phyloP scores from a whole-genome alignment of 2,888 invertebrate species.

The Hemithea aestivaria region DNA sequence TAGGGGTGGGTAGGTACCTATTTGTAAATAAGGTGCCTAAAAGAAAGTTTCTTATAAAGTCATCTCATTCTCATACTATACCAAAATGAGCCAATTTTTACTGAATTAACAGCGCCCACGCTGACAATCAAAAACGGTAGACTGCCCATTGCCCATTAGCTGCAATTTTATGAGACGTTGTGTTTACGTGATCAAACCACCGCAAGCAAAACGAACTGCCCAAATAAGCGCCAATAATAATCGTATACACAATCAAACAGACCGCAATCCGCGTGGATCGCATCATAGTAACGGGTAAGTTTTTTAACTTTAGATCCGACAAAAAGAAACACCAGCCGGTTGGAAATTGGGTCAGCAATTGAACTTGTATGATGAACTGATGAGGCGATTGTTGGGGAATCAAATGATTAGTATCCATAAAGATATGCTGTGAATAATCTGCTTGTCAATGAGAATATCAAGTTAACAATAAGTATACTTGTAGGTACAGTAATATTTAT shows the following conservation, averaged over 20 bases:
- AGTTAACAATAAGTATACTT: too few relatives aligned
- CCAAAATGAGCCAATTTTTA: conserved; percentile 1
- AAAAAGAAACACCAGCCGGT: conserved; percentile 48
- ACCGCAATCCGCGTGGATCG: conserved; percentile 45
- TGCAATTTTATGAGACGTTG: conserved; percentile 45
- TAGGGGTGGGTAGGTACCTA: too few relatives aligned
- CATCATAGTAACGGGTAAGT: conserved; percentile 48
- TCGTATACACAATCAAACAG: conserved; percentile 50
- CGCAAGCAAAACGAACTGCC: conserved; percentile 27
- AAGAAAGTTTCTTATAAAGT: too few relatives aligned
- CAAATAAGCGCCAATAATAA: conserved; percentile 44
- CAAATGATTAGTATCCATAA: conserved; percentile 1
- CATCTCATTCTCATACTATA: too few relatives aligned
- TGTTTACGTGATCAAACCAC: conserved; percentile 39
- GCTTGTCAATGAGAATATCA: too few relatives aligned
- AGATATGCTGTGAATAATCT: too few relatives aligned
- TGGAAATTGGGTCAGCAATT: conserved; percentile 46
- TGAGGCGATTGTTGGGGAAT: conserved; percentile 31
- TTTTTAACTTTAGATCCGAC: conserved; percentile 47
- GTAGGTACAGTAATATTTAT: too few relatives aligned
- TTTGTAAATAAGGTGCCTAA: too few relatives aligned
- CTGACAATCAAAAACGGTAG: conserved; percentile 36
- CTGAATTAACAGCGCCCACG: conserved; percentile 41
- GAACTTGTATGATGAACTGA: conserved; percentile 29
- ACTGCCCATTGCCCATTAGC: conserved; percentile 34